Base-by-base conservation (phyloP, 2,888 invertebrate species). In the Himalopsyche tibetana region DNA sequence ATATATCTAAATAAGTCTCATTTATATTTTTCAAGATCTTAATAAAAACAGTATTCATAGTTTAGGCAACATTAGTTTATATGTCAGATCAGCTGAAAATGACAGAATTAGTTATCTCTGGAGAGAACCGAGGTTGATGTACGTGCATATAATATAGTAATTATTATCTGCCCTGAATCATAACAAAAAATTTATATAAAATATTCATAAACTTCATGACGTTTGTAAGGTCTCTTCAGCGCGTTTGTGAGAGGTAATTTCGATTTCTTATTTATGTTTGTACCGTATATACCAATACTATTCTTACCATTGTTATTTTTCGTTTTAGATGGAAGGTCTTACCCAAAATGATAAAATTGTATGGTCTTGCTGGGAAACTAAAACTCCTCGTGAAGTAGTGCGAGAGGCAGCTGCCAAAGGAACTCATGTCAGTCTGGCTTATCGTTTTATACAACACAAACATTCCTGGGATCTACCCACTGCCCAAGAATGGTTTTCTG, bases 361-460 rank as follows among this genome's bases (percentile, higher is more conserved):
- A 89, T 95, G 95, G 95, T 92, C 93, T 83, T 95, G 94, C 89
- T 96, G 95, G 95, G 93, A 93, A 88, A 93, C 92, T 84, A 94
- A 95, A 89, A 94, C 94, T 69, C 93, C 94, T 55, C 92, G 94
- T 90, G 95, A 95, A 91, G 94, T 95, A 79, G 94, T 94, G 0
- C 92, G 95, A 89, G 95, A 96, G 90, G 95, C 95, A 17, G 95
- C 95, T 51, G 94, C 94, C 1, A 95, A 96, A 90, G 95, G 95
- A 28, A 94, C 94, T 45, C 94, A 95, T 51, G 93, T 95, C 80
- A 91, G 92, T 55, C 90, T 95, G 85, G 95, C 95, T 69, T 90
- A 94, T 83, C 93, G 92, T 89, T 95, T 94, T 91, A 91, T 96
- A 36, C 93, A 94, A 89, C 90, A 91, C 74, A 93, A 94, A 89